phyloP scores from a whole-genome alignment of 2,797 vertebrate genomes.

The Agapornis canus region DNA sequence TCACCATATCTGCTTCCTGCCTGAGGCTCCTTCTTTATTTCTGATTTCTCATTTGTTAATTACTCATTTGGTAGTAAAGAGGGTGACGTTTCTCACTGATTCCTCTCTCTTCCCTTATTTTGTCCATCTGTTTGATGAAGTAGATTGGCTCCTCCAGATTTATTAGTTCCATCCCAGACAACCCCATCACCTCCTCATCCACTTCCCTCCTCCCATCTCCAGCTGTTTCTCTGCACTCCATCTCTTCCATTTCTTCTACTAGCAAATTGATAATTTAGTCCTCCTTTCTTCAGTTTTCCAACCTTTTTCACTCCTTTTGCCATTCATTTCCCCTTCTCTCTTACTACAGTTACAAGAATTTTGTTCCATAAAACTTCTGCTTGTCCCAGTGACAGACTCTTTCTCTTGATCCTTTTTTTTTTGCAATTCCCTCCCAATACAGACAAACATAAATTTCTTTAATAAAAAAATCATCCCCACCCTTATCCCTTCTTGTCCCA shows the following conservation, averaged over 20 bases:
- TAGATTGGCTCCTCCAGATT: neutral
- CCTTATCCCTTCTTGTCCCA: neutral
- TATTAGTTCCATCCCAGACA: neutral
- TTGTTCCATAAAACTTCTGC: neutral
- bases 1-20: rapidly evolving
- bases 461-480: neutral
- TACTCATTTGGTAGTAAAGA: neutral
- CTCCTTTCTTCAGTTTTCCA: neutral
- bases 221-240: neutral
- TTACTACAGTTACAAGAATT: neutral
- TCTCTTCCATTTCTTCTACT: neutral
- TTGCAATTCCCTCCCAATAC: neutral
- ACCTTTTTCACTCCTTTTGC: neutral
- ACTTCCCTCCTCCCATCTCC: neutral
- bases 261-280: neutral
- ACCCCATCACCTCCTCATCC: neutral
- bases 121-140: neutral
- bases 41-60: neutral
- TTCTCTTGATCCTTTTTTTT: neutral
- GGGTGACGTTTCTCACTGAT: neutral
- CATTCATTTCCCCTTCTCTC: neutral
- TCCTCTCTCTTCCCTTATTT: neutral
- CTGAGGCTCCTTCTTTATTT: neutral
- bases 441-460: neutral
- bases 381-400: neutral